Percentiles rank a stretch among this genome's conserved stretches.
Evolutionary conservation across 2,888 invertebrate genomes (phyloP).

Genomic region (Fragum sueziense): DNA sequence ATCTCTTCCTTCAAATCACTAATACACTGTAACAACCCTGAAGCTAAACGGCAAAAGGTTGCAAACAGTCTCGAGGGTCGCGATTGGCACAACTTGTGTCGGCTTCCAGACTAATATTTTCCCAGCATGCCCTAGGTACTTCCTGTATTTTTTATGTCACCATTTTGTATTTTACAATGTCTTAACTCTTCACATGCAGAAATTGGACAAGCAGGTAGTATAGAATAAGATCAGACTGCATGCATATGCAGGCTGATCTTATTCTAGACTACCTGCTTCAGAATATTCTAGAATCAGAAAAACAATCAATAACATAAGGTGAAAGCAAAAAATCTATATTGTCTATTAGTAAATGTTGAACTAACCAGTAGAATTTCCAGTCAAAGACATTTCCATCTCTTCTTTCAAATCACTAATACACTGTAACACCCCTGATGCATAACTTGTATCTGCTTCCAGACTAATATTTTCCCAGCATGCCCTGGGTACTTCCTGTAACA

Average conservation of each 20-base stretch:
- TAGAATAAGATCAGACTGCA: no score
- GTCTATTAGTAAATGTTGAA: not conserved
- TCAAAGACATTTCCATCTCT: not conserved
- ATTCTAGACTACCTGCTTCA: no score
- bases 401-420: conserved; percentile 19
- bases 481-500: conserved; percentile 13
- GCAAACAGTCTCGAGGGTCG: no score
- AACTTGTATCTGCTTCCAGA: conserved; percentile 1
- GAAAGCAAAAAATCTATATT: no score
- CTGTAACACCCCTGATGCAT: conserved; percentile 21
- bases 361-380: conserved; percentile 2
- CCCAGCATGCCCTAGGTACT: conserved; percentile 33
- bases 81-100: conserved; percentile 1
- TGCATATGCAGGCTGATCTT: no score
- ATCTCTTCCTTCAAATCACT: conserved; percentile 6
- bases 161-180: no score
- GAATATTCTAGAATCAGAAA: no score
- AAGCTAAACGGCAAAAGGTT: no score
- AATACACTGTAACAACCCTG: conserved; percentile 27
- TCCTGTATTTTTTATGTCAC: no score
- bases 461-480: conserved; percentile 29
- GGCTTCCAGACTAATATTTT: conserved; percentile 1
- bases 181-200: no score
- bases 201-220: no score
- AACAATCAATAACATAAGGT: no score